These are phyloP conservation scores for Gymnorhina tibicen DNA, from an alignment of 2,113 vertebrate genomes.

Conservation along the genomic window DNA sequence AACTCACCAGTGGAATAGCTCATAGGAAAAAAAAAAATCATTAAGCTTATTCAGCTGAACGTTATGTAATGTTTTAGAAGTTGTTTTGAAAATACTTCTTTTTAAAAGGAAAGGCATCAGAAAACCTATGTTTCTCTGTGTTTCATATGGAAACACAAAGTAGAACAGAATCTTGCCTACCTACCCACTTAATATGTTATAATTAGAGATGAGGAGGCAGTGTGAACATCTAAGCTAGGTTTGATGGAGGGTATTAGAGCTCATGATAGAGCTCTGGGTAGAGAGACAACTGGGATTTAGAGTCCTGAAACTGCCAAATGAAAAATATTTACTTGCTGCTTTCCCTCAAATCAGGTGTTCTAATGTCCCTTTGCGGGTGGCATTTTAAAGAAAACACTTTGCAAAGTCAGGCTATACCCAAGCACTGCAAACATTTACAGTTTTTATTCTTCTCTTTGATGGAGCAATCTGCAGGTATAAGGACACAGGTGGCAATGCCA, in stretches of 20 bases:
- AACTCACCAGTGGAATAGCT: background rate
- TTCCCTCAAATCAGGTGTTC: background rate
- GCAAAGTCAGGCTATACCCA: no score
- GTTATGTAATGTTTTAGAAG: background rate
- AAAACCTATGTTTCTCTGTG: background rate
- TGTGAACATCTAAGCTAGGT: background rate
- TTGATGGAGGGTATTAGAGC: background rate
- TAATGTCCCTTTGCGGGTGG: background rate
- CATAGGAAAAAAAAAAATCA: background rate
- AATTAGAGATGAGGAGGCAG: slow-evolving; percentile 37
- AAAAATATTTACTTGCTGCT: background rate
- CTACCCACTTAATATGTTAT: slow-evolving; percentile 1
- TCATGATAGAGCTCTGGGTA: background rate
- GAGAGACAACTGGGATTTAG: background rate
- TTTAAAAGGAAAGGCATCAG: background rate
- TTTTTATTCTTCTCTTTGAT: background rate
- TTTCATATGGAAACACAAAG: background rate
- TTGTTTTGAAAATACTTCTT: background rate
- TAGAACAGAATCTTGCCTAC: background rate
- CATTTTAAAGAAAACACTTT: background rate
- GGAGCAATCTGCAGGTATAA: background rate
- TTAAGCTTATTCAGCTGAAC: background rate
- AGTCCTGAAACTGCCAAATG: background rate
- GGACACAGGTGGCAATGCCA: background rate
- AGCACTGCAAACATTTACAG: accelerated